Base-by-base conservation (phyloP, 2,113 vertebrate species). In the Nothobranchius furzeri region DNA sequence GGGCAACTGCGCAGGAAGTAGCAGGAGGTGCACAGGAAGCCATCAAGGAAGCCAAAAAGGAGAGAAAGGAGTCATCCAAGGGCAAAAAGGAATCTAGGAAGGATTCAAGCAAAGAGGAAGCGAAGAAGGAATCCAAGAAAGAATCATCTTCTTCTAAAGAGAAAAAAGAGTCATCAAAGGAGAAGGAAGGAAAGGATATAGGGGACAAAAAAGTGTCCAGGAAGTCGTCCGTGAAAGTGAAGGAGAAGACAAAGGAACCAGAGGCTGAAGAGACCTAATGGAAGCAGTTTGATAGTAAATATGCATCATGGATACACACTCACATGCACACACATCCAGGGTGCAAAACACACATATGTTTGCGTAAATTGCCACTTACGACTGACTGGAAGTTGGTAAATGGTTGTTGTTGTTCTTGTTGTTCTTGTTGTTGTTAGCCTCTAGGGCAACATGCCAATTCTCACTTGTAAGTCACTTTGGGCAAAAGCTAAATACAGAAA, bases 181-280 rank as follows among this genome's bases (percentile, higher is more conserved):
- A 83, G 24, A 90, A 87, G 73, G 87, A 90, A 15, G 68, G 40
- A 70, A 91, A 87, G 68, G 89, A 90, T 50, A 2, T 67, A 0
- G 78, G 70, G 4, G 88, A 92, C 30, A 88, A 79, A 37, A 92
- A 91, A 47, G 89, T 85, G 30, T 78, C 85, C 65, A 91, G 59
- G 73, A 93, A 90, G 79, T 68, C 87, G 0, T 91, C 90, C 0
- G 60, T 84, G 7, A 92, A 91, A 76, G 88, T 85, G 20, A 92
- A 92, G 71, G 91, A 91, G 79, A 91, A 90, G 83, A 91, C 91
- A 81, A 90, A 88, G 69, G 89, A 91, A 64, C 40, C 85, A 0
- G 88, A 91, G 35, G 83, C 83, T 0, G 86, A 36, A 2, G 90
- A 92, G 1, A 85, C 50, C 54, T 92, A 81, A 90, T 7, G 7